Evolutionary conservation across 2,888 invertebrate genomes (phyloP), one percentile per base, ranked within the genome.

Genomic region (Hipparchia sbordonii): DNA sequence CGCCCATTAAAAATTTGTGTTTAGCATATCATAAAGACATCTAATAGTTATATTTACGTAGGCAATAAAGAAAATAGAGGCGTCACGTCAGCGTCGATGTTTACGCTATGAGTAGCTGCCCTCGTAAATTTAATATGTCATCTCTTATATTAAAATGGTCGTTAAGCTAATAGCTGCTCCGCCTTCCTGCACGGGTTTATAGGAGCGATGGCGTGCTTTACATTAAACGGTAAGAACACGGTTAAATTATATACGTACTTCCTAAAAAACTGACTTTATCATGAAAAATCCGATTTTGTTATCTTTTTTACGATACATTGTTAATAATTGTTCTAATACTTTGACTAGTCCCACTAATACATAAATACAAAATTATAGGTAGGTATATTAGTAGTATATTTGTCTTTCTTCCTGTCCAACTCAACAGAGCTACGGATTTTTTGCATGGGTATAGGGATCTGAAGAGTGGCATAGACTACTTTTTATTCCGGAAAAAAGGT

Each of bases 61-160:
- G 84, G 89, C 88, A 89, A 91, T 92, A 92, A 91, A 92, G 87
- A 84, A 88, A 85, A 90, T 89, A 88, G 88, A 88, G 88, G 90
- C 89, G 87, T 89, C 89, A 89, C 86, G 89, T 86, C 87, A 90
- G 83, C 85, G 82, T 81, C 84, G 81, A 85, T 89, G 88, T 86
- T 89, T 87, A 87, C 85, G 85, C 85, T 80, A 82, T 82, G 86
- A 86, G 90, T 87, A 89, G 90, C 89, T 87, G 85, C 84, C 87
- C 87, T 93, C 92, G 90, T 92, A 92, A 92, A 92, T 92, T 92
- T 92, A 92, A 92, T 91, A 92, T 91, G 90, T 93, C 92, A 92
- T 91, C 91, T 92, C 87, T 88, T 89, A 91, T 93, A 93, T 92
- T 91, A 93, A 93, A 93, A 92, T 89, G 89, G 89, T 91, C 92